These are phyloP conservation scores for Phenganax subtilis DNA, from an alignment of 92 coral and sea anemone species.

Conservation along the genomic window DNA sequence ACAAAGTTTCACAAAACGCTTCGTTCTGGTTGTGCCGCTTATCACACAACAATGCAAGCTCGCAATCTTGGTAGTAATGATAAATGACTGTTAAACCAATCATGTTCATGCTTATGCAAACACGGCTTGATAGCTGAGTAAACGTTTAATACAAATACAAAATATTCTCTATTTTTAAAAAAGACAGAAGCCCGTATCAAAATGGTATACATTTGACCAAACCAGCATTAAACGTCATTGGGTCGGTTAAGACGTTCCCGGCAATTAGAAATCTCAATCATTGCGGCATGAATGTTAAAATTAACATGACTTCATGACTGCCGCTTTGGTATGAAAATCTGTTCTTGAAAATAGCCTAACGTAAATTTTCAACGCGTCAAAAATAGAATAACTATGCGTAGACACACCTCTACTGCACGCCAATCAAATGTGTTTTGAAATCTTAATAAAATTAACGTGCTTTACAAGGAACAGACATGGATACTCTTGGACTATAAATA, in stretches of 20 bases:
- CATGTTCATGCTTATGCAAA: constrained; percentile 2
- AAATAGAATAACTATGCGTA: neutral
- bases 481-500: neutral
- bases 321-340: neutral
- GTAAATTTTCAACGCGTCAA: neutral
- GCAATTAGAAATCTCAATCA: neutral
- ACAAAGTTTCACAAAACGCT: neutral
- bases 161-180: neutral
- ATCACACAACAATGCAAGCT: neutral
- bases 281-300: neutral
- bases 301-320: neutral
- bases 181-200: neutral
- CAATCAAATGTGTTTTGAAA: neutral
- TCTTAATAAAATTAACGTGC: neutral
- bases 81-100: constrained; percentile 11
- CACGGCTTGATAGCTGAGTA: neutral
- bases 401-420: neutral
- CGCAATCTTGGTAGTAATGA: neutral
- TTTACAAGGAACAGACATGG: neutral
- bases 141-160: neutral
- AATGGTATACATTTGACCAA: neutral
- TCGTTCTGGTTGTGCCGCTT: neutral
- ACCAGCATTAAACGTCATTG: neutral
- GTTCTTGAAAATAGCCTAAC: neutral
- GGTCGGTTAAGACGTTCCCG: neutral